These are phyloP conservation scores for Archilochus colubris DNA, from an alignment of 2,113 vertebrate genomes.

Conservation along the genomic window DNA sequence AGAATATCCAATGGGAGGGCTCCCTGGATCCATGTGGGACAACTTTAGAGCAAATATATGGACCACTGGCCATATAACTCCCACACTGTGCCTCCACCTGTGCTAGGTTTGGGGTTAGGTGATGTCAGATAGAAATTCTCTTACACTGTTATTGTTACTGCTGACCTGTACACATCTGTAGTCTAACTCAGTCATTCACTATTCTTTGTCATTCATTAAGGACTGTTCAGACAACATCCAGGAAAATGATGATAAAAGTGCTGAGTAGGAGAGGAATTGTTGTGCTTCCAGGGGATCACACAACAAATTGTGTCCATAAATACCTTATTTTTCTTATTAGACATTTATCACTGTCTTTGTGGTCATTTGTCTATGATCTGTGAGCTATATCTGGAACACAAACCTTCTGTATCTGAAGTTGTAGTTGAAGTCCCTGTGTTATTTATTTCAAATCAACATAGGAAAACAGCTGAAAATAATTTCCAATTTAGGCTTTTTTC, in stretches of 20 bases:
- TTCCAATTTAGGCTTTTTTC: background rate
- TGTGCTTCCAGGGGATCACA: background rate
- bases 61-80: background rate
- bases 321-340: background rate
- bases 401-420: background rate
- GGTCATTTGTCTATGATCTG: slow-evolving; percentile 33
- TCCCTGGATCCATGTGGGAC: background rate
- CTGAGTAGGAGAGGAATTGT: background rate
- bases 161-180: background rate
- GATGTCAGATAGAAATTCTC: background rate
- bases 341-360: background rate
- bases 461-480: background rate
- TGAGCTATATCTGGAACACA: background rate
- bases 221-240: background rate
- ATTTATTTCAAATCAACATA: background rate
- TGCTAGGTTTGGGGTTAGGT: background rate
- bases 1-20: fast-evolving
- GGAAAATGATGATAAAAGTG: background rate
- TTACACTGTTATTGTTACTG: background rate
- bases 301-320: background rate
- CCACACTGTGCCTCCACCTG: background rate
- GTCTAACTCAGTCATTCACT: background rate
- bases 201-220: background rate
- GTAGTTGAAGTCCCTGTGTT: background rate
- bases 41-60: background rate